Percentiles rank a stretch among this genome's conserved stretches.
Evolutionary conservation across 2,888 invertebrate genomes (phyloP).

Genomic region (Bimastos eiseni): DNA sequence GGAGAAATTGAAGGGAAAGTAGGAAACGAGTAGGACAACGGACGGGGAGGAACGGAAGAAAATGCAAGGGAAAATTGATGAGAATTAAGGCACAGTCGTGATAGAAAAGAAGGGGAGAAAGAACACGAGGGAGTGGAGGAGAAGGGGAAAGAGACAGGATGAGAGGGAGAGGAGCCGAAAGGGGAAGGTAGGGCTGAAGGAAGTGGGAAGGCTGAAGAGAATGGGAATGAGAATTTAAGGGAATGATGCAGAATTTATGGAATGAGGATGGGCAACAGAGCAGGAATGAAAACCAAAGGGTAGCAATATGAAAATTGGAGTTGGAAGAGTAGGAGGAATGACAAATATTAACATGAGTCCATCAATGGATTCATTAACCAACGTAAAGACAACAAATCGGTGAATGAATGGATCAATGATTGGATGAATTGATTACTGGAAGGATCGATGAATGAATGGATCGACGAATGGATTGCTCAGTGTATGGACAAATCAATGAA

Average conservation of each 20-base stretch:
- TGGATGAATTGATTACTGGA: not conserved
- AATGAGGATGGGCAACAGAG: no score
- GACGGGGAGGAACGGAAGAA: not conserved
- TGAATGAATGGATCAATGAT: not conserved
- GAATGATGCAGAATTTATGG: not conserved
- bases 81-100: not conserved
- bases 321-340: no score
- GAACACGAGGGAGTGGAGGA: not conserved
- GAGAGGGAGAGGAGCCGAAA: not conserved
- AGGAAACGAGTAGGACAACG: not conserved
- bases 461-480: not conserved
- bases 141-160: not conserved
- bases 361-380: not conserved
- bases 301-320: no score
- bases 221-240: not conserved
- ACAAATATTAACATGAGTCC: no score
- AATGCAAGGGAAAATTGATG: not conserved
- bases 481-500: not conserved
- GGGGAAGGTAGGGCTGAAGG: not conserved
- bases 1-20: not conserved
- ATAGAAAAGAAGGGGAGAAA: not conserved
- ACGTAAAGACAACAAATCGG: no score
- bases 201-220: not conserved
- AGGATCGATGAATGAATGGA: no score
- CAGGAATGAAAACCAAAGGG: no score